Evolutionary conservation across 2,113 vertebrate genomes (phyloP).

Genomic region (Hipposideros armiger): DNA sequence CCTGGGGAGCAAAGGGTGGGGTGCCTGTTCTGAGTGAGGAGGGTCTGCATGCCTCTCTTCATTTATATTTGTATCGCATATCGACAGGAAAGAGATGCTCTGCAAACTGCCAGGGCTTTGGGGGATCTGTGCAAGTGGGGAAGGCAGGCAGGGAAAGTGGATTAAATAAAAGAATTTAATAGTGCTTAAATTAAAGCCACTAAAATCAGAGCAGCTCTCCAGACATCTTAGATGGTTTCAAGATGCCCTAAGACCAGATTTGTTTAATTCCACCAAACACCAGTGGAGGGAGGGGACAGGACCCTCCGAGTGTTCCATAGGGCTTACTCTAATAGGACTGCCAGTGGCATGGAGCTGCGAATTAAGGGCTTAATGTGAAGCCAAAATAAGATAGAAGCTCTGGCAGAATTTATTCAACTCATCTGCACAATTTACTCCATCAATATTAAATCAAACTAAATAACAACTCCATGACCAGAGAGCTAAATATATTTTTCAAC

Average conservation of each 20-base stretch:
- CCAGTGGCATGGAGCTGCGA: neutral
- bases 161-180: neutral
- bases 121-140: neutral
- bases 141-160: neutral
- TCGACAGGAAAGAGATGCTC: neutral
- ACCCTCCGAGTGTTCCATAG: neutral
- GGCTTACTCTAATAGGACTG: neutral
- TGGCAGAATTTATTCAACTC: conserved; percentile 25
- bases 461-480: conserved; percentile 9
- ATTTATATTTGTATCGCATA: neutral
- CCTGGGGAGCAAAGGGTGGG: neutral
- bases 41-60: neutral
- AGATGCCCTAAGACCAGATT: neutral
- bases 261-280: neutral
- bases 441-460: conserved; percentile 57
- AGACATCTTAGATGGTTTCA: neutral
- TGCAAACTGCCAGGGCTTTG: neutral
- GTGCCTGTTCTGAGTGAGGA: neutral
- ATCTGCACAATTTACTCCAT: conserved; percentile 30
- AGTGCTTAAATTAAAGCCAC: neutral
- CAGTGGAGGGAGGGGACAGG: neutral
- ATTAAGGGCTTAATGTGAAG: neutral
- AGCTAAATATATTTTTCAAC: conserved; percentile 26
- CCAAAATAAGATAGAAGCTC: neutral
- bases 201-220: neutral